These are phyloP conservation scores for Erpornis zantholeuca DNA, from an alignment of 2,113 vertebrate species.

Conservation along the genomic window DNA sequence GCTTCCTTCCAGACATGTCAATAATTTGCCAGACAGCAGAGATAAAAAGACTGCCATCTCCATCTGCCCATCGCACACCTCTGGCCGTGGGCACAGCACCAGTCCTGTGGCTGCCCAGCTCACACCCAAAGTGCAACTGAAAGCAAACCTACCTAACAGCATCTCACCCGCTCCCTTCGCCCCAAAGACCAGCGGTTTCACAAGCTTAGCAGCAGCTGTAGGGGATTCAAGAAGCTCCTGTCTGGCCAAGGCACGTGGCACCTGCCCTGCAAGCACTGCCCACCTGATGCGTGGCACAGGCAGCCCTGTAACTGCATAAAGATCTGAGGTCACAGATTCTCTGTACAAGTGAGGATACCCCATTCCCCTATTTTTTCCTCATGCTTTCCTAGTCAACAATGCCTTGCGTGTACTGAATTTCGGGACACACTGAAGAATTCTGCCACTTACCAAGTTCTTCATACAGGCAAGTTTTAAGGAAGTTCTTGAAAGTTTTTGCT, in stretches of 20 bases:
- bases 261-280: neutral
- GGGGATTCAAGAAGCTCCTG: neutral
- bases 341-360: neutral
- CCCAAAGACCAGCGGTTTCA: neutral
- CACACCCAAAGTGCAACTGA: neutral
- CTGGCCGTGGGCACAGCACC: neutral
- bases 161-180: neutral
- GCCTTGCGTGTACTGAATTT: neutral
- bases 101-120: neutral
- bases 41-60: neutral
- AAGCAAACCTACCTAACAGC: neutral
- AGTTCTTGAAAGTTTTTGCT: constrained; percentile 21
- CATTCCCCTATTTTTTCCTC: neutral
- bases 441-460: neutral
- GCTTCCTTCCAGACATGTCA: neutral
- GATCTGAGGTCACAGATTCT: neutral
- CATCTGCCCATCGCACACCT: neutral
- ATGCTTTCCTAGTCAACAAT: neutral
- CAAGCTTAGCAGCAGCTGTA: neutral
- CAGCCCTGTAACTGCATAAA: neutral
- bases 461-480: neutral
- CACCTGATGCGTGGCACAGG: fast-evolving
- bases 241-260: neutral
- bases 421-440: neutral
- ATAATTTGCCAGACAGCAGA: neutral